Conservation (phyloP, 2,113 vertebrate genomes). For the Helogale parvula region DNA sequence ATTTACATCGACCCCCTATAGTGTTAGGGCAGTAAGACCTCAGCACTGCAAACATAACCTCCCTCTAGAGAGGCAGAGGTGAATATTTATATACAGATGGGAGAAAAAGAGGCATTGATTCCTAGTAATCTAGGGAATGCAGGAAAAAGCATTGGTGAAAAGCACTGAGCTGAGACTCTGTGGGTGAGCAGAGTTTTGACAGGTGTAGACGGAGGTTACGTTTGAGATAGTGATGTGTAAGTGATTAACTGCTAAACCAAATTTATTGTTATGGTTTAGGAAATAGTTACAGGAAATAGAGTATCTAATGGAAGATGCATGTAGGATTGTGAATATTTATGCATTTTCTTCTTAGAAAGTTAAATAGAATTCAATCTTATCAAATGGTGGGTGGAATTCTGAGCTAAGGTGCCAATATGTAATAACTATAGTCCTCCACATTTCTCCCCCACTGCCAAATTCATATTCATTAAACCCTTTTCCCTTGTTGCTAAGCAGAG, state of each 20-base stretch:
- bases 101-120: not conserved
- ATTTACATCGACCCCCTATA: not conserved
- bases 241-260: not conserved
- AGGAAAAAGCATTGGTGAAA: not conserved
- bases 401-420: conserved; percentile 45
- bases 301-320: not conserved
- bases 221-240: not conserved
- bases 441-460: conserved; percentile 41
- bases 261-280: not conserved
- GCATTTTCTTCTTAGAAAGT: conserved; percentile 48
- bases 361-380: conserved; percentile 43
- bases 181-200: not conserved
- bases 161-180: not conserved
- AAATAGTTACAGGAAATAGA: not conserved
- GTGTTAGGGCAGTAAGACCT: not conserved
- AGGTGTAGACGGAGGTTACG: not conserved
- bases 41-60: not conserved
- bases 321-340: conserved; percentile 24
- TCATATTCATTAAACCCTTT: conserved; percentile 46
- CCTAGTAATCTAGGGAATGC: not conserved
- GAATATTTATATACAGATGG: not conserved
- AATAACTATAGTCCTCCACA: not conserved
- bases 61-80: not conserved
- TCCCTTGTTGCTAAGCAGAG: conserved; percentile 47
- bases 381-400: conserved; percentile 15